Base-by-base conservation (phyloP, 2,888 invertebrate species). In the Augochlorella aurata region DNA sequence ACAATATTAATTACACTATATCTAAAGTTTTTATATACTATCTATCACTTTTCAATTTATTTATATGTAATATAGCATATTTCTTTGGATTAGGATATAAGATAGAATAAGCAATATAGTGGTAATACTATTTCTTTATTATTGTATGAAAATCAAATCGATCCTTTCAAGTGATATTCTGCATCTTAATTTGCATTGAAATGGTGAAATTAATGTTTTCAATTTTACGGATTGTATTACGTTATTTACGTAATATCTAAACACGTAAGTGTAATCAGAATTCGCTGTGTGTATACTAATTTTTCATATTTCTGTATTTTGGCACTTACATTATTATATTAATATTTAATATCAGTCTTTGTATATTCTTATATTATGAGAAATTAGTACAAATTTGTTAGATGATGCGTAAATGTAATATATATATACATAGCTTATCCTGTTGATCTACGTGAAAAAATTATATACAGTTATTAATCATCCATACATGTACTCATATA, bases 331-430 rank as follows among this genome's bases (percentile, higher is more conserved):
- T 87, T 76, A 9, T 58, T 44, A 73, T 68, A 77, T 70, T 74
- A 79, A 81, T 61, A 66, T 84, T 72, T 75, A 66, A 69, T 79
- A 77, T 85, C 88, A 87, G 87, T 88, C 87, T 88, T 88, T 77
- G 52, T 76, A 82, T 75, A 72, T 68, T 66, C 75, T 63, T 77
- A 49, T 79, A 74, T 47, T 47, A 21, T 29, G 52, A 44, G 4
- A 49, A n/a, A 49, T 54, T 63, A 38, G 9, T 72, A 69, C 47
- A 44, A 38, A 69, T 61, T 58, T 67, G 21, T 61, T 29, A 45
- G 69, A 70, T 65, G 66, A 45, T n/a, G 24, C 70, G 44, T 29
- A 24, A 61, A 61, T 61, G 12, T 58, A 21, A 24, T 14, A 58
- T 61, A 24, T 61, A 29, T 45, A 68, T 21, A 52, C 69, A 63